Conservation (phyloP, 2,797 vertebrate genomes). For the Apogon talboti region DNA sequence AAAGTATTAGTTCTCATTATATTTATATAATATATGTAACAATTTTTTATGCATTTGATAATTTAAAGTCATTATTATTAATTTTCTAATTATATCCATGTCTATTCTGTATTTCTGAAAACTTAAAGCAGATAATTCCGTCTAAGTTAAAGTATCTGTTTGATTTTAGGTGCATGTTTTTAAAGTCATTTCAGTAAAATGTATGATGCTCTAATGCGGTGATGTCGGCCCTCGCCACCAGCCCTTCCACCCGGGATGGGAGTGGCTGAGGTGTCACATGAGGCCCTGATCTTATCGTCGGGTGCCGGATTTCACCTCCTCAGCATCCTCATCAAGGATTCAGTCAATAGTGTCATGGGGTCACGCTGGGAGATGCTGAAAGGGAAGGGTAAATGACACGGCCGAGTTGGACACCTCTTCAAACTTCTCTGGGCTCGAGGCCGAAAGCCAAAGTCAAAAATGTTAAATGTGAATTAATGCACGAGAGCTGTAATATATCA, state of each 20-base stretch:
- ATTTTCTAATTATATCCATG: too few relatives aligned
- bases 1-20: too few relatives aligned
- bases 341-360: conserved; percentile 85
- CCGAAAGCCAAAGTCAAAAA: conserved; percentile 53
- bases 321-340: conserved; percentile 89
- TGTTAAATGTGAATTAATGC: conserved; percentile 19
- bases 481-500: conserved; percentile 3
- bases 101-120: too few relatives aligned
- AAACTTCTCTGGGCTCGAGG: conserved; percentile 51
- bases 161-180: not conserved
- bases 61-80: too few relatives aligned
- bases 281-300: conserved; percentile 87
- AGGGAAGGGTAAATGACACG: conserved; percentile 53
- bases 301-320: conserved; percentile 90
- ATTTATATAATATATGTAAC: too few relatives aligned
- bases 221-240: not conserved
- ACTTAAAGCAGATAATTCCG: too few relatives aligned
- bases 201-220: conserved; percentile 20
- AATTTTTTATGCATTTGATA: too few relatives aligned
- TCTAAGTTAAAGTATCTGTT: too few relatives aligned
- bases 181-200: conserved; percentile 31
- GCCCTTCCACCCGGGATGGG: conserved; percentile 45
- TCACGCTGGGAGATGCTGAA: conserved; percentile 42
- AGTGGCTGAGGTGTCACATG: conserved; percentile 61
- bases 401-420: conserved; percentile 8